A percentile compares a stretch with the other conserved stretches of the same genome.
Conservation (phyloP, 2,888 invertebrate species). For the Dryobotodes eremita region DNA sequence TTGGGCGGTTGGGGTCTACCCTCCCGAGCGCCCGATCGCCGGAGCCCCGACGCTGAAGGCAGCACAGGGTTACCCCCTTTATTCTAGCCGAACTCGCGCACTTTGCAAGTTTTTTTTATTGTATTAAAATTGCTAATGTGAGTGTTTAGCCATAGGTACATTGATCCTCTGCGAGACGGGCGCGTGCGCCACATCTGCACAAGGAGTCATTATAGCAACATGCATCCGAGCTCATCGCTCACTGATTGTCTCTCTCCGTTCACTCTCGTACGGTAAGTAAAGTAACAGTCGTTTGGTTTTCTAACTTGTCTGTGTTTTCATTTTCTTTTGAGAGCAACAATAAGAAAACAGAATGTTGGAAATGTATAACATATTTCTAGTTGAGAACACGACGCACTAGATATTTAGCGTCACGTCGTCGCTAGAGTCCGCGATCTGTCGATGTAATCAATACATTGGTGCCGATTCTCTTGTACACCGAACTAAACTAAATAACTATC, state of each 20-base stretch:
- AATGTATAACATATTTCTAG: neutral
- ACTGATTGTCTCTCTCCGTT: neutral
- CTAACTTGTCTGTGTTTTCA: neutral
- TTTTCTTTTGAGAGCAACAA: conserved; percentile 5
- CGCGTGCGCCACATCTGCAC: neutral
- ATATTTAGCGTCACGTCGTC: neutral
- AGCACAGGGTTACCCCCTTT: neutral
- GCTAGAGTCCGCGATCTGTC: neutral
- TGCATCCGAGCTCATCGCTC: neutral
- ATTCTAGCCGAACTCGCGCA: neutral
- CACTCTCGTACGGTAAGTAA: neutral
- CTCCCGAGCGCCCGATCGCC: neutral
- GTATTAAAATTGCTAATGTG: neutral
- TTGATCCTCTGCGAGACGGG: neutral
- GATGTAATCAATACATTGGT: neutral
- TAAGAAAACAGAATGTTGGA: neutral
- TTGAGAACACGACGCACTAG: neutral
- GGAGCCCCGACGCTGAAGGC: neutral
- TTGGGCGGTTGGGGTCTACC: too few relatives aligned
- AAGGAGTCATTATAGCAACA: neutral
- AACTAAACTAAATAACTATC: too few relatives aligned
- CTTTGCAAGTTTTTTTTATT: neutral
- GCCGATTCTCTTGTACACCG: too few relatives aligned
- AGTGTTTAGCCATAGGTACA: neutral
- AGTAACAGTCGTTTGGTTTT: neutral